Evolutionary conservation across 2,113 vertebrate genomes (phyloP), one percentile per base, ranked within the genome.

Genomic region (Ameiurus melas): DNA sequence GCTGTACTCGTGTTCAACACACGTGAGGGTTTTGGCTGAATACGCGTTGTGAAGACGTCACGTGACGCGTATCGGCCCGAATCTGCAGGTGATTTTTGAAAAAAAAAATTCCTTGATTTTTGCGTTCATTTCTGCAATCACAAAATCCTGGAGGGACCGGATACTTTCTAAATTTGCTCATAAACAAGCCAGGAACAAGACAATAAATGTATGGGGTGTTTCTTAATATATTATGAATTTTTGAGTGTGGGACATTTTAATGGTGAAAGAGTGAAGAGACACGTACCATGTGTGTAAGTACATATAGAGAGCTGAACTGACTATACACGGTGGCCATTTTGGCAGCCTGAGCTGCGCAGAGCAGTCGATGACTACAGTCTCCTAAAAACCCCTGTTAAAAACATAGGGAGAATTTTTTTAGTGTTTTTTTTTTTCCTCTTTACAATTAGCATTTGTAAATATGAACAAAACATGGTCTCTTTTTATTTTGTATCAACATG

Each of bases 271-370:
- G 33, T 57, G 8, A 83, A 66, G 33, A 22, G 9, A 33, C 33
- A 93, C 94, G 92, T 90, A 99, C 98, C 96, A 95, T 90, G 0
- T 97, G 96, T 0, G 97, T 97, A 92, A 99, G 95, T 86, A 99
- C 98, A 25, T 97, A 99, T 12, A 99, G 96, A 0, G 97, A 96
- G 0, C 96, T 95, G 89, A 97, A 99, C 87, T 98, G 97, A 90
- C 97, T 97, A 93, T 97, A 97, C 33, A 96, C 94, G 3, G 97
- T 96, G 0, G 97, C 97, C 88, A 98, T 94, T 89, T 97, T 97
- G 90, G 97, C 97, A 73, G 97, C 97, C 90, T 97, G 96, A 0
- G 97, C 97, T 0, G 98, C 98, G 0, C 96, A 95, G 6, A 99
- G 92, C 64, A 99, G 94, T 57, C 95, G 96, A 88, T 99, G 97